Base-by-base conservation (phyloP, 1,140 invertebrate genomes). In the Myzus persicae region DNA sequence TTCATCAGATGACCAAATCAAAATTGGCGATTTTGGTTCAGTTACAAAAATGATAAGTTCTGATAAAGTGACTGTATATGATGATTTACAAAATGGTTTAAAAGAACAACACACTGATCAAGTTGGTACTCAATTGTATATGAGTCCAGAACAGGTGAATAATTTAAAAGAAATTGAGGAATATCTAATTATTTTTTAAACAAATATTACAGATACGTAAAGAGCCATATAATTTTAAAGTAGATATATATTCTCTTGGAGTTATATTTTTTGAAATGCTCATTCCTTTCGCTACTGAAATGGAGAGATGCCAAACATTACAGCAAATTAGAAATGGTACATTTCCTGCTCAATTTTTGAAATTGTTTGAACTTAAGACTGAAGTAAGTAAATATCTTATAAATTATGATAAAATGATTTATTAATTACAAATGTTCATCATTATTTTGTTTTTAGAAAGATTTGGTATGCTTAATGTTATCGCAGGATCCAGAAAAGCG, bases 1-100 rank as follows among this genome's bases (percentile, higher is more conserved):
- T 95, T 97, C 98, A 1, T 96, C 96, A 90, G 98, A 99, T 95
- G 97, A 97, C 11, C 96, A 97, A 94, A 97, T 99, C 7, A 99
- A 99, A 96, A 97, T 99, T 88, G 99, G 99, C 8, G 99, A 99
- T 96, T 99, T 99, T 96, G 99, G 99, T 0, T 96, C 99, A 18
- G 99, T 98, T 0, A 99, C 98, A 26, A 97, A 97, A 11, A 97
- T 98, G 96, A 91, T 93, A 38, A 67, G 76, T 87, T 85, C 91
- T 22, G 9, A 11, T 94, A 88, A 94, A 95, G 22, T 94, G 94
- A 40, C 36, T 91, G 26, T 42, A 38, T 36, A 8, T 82, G 51
- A 93, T 42, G 18, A 38, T 38, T 87, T 87, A 91, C 24, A 94
- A 94, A 94, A 93, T 94, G n/a, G 94, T 95, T 54, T 93, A 94